Base-by-base conservation (phyloP, 2,797 vertebrate genomes). In the Thunnus albacares region DNA sequence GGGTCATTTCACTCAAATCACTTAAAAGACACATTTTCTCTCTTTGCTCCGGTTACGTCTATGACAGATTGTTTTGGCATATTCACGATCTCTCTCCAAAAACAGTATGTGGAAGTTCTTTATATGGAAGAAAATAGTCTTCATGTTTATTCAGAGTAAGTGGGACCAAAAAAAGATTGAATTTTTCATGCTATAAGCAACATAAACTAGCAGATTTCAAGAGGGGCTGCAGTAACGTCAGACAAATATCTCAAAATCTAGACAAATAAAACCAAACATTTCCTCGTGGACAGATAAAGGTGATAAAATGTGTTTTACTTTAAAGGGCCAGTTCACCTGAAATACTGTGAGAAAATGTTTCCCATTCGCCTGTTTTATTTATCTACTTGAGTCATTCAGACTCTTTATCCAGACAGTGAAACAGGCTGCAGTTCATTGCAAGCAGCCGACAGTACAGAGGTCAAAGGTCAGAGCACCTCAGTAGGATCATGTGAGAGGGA, bases 391-490 rank as follows among this genome's bases (percentile, higher is more conserved):
- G 58, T 62, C 22, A 3, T 68, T 55, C 20, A 33, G 10, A 33
- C 30, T 60, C 30, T 52, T 55, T 24, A 22, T 55, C n/a, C 52
- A 22, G 52, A 45, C 15, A 18, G 6, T 18, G 15, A 49, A 47
- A 55, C 20, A 10, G 51, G 1, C 51, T 75, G 58, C 43, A 51
- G 33, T 3, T 55, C 17, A 11, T 43, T 43, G 18, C 15, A n/a
- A 30, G 24, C 24, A 60, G 57, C 12, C 38, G 45, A 65, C 56
- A n/a, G 63, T 22, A 45, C n/a, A 18, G 53, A 73, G 80, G 82
- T 83, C 77, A 87, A 62, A 81, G 77, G 86, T 85, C 75, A 55
- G 45, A 47, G 57, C 57, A 45, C 26, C 47, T 49, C 52, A 3
- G 71, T 30, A 15, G 33, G 47, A 2, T 53, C 60, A 17, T n/a